These are phyloP conservation scores for Riptortus pedestris DNA, from an alignment of 1,140 invertebrate genomes.

Conservation along the genomic window DNA sequence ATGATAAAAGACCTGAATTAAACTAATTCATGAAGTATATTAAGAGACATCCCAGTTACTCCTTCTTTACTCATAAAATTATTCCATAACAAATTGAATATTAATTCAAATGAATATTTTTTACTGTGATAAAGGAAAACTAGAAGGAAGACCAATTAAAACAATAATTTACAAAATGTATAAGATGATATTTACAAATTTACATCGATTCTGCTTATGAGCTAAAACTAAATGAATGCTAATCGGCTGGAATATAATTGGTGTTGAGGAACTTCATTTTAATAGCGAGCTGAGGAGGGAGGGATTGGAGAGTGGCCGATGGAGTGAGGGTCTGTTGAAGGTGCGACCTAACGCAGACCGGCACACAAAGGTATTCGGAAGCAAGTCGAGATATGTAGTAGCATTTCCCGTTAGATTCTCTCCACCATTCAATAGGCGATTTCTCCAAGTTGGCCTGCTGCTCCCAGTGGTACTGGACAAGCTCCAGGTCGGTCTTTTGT, in stretches of 20 bases:
- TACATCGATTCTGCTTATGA: too few species aligned
- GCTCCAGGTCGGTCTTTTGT: slow-evolving; percentile 42
- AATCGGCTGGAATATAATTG: slow-evolving; percentile 21
- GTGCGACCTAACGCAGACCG: slow-evolving; percentile 36
- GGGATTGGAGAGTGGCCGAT: neutral
- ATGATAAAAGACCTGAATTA: too few species aligned
- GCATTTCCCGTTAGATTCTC: slow-evolving; percentile 40
- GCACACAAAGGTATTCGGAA: slow-evolving; percentile 41
- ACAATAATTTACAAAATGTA: too few species aligned
- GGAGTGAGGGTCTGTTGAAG: slow-evolving; percentile 15
- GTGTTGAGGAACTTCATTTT: slow-evolving; percentile 28
- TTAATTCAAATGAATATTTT: too few species aligned
- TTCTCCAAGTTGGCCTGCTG: slow-evolving; percentile 39
- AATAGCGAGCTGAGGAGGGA: slow-evolving; percentile 22
- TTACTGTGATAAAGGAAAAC: too few species aligned
- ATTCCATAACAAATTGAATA: too few species aligned
- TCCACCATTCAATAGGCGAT: slow-evolving; percentile 45
- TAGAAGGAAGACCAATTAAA: too few species aligned
- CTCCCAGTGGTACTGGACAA: slow-evolving; percentile 44
- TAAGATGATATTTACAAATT: too few species aligned
- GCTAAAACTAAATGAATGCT: neutral
- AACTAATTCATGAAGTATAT: too few species aligned
- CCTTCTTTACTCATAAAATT: too few species aligned
- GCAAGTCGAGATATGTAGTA: slow-evolving; percentile 40
- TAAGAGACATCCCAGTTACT: too few species aligned